Evolutionary conservation across 2,113 vertebrate genomes (phyloP), one percentile per base, ranked within the genome.

Genomic region (Corythaixoides concolor): DNA sequence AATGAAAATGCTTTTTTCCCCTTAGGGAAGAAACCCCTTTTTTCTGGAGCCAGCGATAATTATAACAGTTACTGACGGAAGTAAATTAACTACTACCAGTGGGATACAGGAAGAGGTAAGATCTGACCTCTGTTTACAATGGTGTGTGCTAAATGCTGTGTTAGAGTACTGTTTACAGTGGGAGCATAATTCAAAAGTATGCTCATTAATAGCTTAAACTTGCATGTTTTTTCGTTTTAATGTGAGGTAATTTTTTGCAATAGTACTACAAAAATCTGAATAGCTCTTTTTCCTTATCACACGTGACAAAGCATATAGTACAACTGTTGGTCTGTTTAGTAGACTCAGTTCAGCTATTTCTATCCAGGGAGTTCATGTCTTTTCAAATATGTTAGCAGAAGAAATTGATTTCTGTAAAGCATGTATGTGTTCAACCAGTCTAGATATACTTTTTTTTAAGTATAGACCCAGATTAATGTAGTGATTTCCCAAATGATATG

Each of bases 51-150:
- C 99, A 58, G 98, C 99, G 96, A 99, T 99, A 97, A 99, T 99
- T 70, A 98, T 99, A 62, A 98, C 99, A 88, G 99, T 99, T 97
- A 99, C 98, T 49, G 99, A 99, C 95, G 99, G 99, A 96, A 99
- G 98, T 98, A 99, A 99, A 97, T 97, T 99, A 97, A 99, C 99
- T 84, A 98, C 98, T 88, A 97, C 98, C 67, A 97, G 98, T 87
- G 99, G 99, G 50, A 98, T 99, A 96, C 99, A 99, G 96, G 99
- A 99, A 43, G 99, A 99, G 98, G 99, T 99, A 98, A 98, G 99
- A 55, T 85, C 30, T 94, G 78, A 92, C 13, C 8, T 67, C 33
- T 82, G 14, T 52, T 81, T 59, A 50, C 33, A 53, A 23, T n/a
- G 4, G 26, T 72, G 10, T 79, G 7, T 86, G 47, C 21, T 77